phyloP scores from a whole-genome alignment of 53 echinoderm and acorn worm species.

The Zoroaster sp. region DNA sequence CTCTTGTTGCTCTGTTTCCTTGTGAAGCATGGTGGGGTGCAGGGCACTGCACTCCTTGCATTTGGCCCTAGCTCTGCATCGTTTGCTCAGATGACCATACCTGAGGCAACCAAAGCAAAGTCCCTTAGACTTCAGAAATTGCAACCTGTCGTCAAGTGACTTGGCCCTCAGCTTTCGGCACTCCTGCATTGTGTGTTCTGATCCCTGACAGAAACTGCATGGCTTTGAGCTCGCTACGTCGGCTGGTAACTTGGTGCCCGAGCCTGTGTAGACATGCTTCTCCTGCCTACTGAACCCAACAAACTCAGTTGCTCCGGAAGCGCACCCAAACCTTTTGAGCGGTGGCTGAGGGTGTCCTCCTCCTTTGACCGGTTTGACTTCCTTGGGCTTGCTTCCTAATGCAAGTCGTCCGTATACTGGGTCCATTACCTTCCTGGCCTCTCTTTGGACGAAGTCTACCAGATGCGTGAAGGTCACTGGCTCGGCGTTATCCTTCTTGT shows the following conservation, averaged over 20 bases:
- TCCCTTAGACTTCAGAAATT: conserved; percentile 52
- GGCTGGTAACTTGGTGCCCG: neutral
- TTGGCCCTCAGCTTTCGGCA: conserved; percentile 43
- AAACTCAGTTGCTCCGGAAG: neutral
- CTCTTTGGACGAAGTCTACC: conserved; percentile 2
- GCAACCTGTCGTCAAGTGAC: conserved; percentile 47
- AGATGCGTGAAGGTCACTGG: conserved; percentile 19
- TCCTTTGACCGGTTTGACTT: neutral
- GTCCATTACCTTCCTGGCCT: conserved; percentile 20
- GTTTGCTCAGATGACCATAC: conserved; percentile 51
- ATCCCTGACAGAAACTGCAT: conserved; percentile 25
- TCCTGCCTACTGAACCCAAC: neutral
- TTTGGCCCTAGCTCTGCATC: conserved; percentile 53
- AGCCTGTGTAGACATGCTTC: neutral
- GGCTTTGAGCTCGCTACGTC: conserved; percentile 25
- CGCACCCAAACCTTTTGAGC: conserved; percentile 12
- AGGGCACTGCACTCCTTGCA: conserved; percentile 34
- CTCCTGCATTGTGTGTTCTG: conserved; percentile 39
- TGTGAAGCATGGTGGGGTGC: conserved; percentile 71
- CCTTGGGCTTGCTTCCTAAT: neutral
- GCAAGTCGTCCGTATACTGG: conserved; percentile 34
- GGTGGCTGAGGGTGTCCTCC: neutral
- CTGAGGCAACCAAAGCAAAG: conserved; percentile 68
- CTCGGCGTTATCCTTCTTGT: conserved; percentile 4
- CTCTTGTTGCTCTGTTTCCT: neutral